Base-by-base conservation (phyloP, 2,113 vertebrate genomes). In the Mandrillus leucophaeus region DNA sequence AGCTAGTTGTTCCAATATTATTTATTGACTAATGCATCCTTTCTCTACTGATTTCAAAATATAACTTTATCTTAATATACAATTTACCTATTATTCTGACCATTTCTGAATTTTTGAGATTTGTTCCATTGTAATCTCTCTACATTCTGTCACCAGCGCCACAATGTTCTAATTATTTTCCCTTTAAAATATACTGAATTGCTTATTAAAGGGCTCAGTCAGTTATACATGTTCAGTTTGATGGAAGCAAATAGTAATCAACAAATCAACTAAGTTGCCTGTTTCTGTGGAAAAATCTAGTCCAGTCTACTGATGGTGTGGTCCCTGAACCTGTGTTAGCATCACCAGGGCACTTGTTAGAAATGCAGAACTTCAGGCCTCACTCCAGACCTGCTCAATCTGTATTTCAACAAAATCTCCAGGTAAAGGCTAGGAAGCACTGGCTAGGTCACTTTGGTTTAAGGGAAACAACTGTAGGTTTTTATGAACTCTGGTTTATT, bases 11-110 rank as follows among this genome's bases (percentile, higher is more conserved):
- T 91, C 23, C 59, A 83, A 45, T 11, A 81, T 27, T 84, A 43
- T 55, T 64, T 78, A 30, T 30, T 45, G n/a, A 87, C 35, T 4
- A 70, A 3, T 55, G 59, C 61, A 3, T 35, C 16, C 25, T 64
- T 78, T 90, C 57, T 85, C 68, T 25, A 50, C 79, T 79, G 50
- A 79, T 61, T 91, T 95, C 38, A 70, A 86, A 95, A 84, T 35
- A 70, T 35, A n/a, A 2, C 45, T 90, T 84, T 66, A 90, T 66
- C 30, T 84, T 66, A 55, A 22, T 35, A 27, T 59, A 23, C 32
- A 90, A 38, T 79, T 91, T 38, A 76, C 45, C 70, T 78, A 17
- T 84, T 66, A 16, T 78, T 75, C 89, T 83, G 17, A 84, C 57
- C 86, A 76, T 55, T 76, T n/a, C 48, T 83, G 48, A 8, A 43